phyloP scores from a whole-genome alignment of 2,888 invertebrate species.

The Axea sp. region DNA sequence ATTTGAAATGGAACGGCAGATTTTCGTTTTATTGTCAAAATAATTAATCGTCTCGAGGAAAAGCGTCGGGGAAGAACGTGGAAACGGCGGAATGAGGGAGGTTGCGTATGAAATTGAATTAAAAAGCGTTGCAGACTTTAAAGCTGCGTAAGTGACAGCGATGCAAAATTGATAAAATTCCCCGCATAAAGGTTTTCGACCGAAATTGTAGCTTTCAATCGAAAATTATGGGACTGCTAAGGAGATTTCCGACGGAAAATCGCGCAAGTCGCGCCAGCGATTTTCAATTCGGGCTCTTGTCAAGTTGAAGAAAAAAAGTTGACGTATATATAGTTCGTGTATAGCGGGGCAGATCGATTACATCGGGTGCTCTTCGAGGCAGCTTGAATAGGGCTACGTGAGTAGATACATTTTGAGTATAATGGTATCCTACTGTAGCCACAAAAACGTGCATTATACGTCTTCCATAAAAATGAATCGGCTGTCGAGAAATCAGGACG shows the following conservation, averaged over 20 bases:
- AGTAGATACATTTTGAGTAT: constrained; percentile 63
- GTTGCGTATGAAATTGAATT: no score
- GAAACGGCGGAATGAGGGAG: no score
- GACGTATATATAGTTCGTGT: constrained; percentile 43
- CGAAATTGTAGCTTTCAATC: constrained; percentile 1
- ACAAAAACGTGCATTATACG: constrained; percentile 62
- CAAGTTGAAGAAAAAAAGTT: constrained; percentile 52
- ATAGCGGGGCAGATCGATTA: constrained; percentile 60
- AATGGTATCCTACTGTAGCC: constrained; percentile 62
- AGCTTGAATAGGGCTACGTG: constrained; percentile 60
- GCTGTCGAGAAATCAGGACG: constrained; percentile 63
- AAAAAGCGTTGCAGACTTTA: no score
- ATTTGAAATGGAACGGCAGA: constrained; percentile 4
- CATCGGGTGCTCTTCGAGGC: constrained; percentile 49
- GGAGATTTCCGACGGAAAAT: constrained; percentile 24
- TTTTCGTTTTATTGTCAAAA: constrained; percentile 6
- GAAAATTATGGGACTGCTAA: constrained; percentile 16
- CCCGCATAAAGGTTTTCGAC: no score
- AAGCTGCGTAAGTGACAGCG: no score
- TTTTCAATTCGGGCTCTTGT: constrained; percentile 51
- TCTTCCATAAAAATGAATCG: constrained; percentile 64
- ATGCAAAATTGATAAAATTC: no score
- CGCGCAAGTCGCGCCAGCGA: constrained; percentile 32
- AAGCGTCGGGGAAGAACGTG: no score
- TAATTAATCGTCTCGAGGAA: no score